phyloP scores from a whole-genome alignment of 2,888 invertebrate species.

The Operophtera brumata region DNA sequence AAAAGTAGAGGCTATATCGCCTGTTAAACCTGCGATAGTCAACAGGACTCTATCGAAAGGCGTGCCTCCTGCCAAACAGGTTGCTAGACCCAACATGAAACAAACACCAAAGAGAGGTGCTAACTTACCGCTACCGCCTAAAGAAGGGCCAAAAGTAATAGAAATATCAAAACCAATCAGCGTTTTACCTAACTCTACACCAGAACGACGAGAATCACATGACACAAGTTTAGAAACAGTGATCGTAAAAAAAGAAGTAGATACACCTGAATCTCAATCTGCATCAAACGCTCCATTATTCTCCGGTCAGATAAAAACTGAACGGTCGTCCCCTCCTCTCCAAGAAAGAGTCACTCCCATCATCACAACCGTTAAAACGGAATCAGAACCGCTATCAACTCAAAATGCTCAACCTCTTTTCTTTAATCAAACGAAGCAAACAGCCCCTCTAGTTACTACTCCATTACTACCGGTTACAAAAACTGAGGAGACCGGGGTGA shows the following conservation, averaged over 20 bases:
- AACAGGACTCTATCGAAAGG: conserved; percentile 40
- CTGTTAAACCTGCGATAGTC: conserved; percentile 38
- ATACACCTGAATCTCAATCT: conserved; percentile 42
- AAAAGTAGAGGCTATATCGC: conserved; percentile 41
- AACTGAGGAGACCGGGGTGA: conserved; percentile 56
- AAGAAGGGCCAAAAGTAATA: conserved; percentile 38
- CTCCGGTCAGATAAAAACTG: conserved; percentile 63
- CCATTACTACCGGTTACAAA: conserved; percentile 55
- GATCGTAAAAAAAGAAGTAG: conserved; percentile 64
- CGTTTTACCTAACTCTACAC: conserved; percentile 26
- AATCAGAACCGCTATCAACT: conserved; percentile 46
- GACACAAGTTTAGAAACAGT: conserved; percentile 51
- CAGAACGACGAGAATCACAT: conserved; percentile 49
- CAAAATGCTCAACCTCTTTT: conserved; percentile 36
- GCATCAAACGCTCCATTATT: conserved; percentile 53
- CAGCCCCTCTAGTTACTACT: conserved; percentile 18
- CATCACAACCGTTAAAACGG: conserved; percentile 62
- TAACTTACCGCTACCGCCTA: conserved; percentile 45
- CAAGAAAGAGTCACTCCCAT: conserved; percentile 51
- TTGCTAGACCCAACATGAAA: conserved; percentile 61
- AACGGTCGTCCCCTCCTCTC: conserved; percentile 59
- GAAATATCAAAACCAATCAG: conserved; percentile 33
- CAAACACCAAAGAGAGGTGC: conserved; percentile 69
- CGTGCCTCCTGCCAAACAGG: conserved; percentile 39
- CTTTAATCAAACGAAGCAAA: conserved; percentile 28